Conservation (phyloP, 2,113 vertebrate species). For the Syrmaticus mikado region DNA sequence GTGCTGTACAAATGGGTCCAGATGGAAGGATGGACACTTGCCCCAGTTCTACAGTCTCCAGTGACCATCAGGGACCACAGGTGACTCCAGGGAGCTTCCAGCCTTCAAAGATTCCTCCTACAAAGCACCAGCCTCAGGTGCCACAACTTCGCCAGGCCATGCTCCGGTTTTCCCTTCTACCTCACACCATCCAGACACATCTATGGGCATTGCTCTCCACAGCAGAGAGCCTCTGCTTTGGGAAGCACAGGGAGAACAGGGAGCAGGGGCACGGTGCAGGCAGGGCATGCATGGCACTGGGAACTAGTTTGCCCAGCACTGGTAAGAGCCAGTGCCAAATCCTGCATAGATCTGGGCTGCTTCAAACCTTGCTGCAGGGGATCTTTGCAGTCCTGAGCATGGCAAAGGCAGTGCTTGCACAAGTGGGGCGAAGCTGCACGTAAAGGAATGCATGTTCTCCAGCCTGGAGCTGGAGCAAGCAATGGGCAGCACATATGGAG, state of each 20-base stretch:
- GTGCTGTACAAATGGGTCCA: not conserved
- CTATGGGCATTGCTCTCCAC: not conserved
- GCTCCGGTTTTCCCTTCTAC: not conserved
- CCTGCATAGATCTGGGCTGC: rapidly evolving
- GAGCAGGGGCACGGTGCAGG: rapidly evolving
- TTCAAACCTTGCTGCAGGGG: not conserved
- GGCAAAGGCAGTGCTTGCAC: not conserved
- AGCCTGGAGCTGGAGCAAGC: not conserved
- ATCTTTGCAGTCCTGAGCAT: not conserved
- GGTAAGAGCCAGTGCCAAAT: not conserved
- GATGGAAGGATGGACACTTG: not conserved
- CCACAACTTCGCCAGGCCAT: rapidly evolving
- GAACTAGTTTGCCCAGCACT: not conserved
- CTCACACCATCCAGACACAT: not conserved
- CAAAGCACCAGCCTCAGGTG: not conserved
- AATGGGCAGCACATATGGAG: not conserved
- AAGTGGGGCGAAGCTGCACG: too few species aligned
- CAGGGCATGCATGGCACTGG: not conserved
- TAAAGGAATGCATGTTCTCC: not conserved
- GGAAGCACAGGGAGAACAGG: rapidly evolving
- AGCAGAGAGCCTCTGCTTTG: not conserved
- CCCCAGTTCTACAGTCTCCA: not conserved
- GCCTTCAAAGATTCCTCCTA: not conserved
- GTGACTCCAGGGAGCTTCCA: not conserved
- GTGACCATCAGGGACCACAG: not conserved